phyloP scores from a whole-genome alignment of 2,113 vertebrate genomes.

The Proteles cristata region DNA sequence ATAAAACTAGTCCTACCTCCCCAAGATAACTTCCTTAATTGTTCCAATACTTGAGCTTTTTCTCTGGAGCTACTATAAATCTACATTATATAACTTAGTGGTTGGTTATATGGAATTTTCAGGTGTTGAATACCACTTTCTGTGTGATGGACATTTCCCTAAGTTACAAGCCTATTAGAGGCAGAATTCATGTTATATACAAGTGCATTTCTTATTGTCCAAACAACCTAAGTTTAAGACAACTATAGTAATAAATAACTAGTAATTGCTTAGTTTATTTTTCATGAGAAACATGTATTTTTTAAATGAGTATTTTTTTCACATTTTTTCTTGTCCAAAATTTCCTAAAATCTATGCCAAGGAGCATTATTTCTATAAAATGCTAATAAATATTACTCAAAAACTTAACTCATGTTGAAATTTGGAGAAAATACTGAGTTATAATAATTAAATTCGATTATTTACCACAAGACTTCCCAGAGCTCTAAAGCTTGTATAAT shows the following conservation, averaged over 20 bases:
- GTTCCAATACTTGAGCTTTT: not conserved
- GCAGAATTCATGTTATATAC: not conserved
- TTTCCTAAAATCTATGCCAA: slow-evolving; percentile 4
- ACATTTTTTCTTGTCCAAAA: slow-evolving; percentile 8
- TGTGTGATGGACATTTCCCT: not conserved
- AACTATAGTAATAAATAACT: not conserved
- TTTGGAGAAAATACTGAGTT: not conserved
- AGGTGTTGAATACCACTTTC: not conserved
- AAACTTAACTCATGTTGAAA: not conserved
- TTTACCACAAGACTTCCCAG: not conserved
- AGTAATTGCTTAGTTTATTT: not conserved
- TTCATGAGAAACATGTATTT: not conserved
- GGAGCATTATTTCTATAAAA: not conserved
- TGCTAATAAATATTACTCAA: not conserved
- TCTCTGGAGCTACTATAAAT: not conserved
- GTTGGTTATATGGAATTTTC: not conserved
- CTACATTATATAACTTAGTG: not conserved
- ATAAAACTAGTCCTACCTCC: not conserved
- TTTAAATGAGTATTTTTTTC: not conserved
- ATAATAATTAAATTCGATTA: not conserved
- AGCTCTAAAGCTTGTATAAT: not conserved
- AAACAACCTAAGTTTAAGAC: slow-evolving; percentile 14
- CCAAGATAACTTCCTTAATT: not conserved
- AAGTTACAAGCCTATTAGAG: not conserved
- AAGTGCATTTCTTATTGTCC: not conserved